Conservation (phyloP, 1,140 invertebrate genomes). For the Lepidurus arcticus region DNA sequence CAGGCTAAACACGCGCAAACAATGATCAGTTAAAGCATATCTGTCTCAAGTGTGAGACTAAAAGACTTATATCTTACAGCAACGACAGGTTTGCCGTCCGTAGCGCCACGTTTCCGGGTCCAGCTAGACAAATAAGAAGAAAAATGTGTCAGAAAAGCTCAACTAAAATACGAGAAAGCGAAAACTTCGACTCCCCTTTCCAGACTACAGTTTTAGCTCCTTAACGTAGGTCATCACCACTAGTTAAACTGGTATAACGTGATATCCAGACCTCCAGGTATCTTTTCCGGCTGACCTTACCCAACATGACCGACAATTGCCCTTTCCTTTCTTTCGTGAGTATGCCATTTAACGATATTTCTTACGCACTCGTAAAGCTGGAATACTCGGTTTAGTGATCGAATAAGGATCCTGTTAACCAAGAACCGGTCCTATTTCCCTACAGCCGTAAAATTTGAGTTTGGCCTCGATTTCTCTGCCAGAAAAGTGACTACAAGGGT, state of each 20-base stretch:
- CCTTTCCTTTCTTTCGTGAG: not conserved
- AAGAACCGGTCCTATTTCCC: not conserved
- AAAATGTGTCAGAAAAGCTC: not conserved
- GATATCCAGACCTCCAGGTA: not conserved
- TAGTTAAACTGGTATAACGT: not conserved
- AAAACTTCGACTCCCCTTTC: not conserved
- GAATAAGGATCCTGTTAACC: not conserved
- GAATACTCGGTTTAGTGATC: not conserved
- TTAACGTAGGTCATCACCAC: not conserved
- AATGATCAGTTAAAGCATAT: not conserved
- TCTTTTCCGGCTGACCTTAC: not conserved
- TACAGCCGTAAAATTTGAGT: not conserved
- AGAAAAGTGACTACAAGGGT: not conserved
- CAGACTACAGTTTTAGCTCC: not conserved
- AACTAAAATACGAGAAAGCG: not conserved
- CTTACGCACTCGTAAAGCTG: not conserved
- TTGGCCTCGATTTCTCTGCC: not conserved
- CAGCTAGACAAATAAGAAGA: constrained; percentile 15
- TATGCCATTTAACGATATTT: not conserved
- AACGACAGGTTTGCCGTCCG: constrained; percentile 30
- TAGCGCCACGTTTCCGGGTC: constrained; percentile 26
- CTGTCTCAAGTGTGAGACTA: not conserved
- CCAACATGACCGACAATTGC: not conserved
- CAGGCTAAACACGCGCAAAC: constrained; percentile 33
- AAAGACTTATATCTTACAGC: constrained; percentile 27